Conservation (phyloP, 2,797 vertebrate species). For the Semaprochilodus insignis region DNA sequence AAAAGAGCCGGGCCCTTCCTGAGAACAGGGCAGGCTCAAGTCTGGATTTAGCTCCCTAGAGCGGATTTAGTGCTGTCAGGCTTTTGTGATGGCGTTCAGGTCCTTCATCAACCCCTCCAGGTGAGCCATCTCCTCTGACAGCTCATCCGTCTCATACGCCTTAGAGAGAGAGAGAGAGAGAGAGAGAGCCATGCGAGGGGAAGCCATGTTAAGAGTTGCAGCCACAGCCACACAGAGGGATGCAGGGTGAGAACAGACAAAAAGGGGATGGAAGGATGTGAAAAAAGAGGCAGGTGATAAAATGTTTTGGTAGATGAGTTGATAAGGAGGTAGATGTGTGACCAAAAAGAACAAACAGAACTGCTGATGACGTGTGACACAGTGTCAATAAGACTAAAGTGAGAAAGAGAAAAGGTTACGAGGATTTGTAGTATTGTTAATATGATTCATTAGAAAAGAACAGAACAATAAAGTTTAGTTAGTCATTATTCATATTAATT, state of each 20-base stretch:
- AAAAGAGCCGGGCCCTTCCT: conserved; percentile 76
- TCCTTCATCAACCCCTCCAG: conserved; percentile 99
- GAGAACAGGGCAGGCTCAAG: conserved; percentile 72
- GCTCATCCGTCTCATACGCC: conserved; percentile 96
- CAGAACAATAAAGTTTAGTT: conserved; percentile 16
- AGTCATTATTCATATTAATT: conserved; percentile 20
- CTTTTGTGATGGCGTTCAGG: conserved; percentile 98
- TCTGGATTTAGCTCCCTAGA: neutral
- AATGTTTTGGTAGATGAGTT: conserved; percentile 13
- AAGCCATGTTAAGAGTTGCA: conserved; percentile 53
- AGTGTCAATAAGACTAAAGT: conserved; percentile 28
- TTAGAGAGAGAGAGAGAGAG: conserved; percentile 64
- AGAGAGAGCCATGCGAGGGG: conserved; percentile 43
- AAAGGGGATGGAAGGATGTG: neutral
- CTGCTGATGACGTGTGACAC: neutral
- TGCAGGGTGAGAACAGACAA: neutral
- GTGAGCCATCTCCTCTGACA: conserved; percentile 99
- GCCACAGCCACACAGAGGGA: conserved; percentile 64
- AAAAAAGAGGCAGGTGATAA: neutral
- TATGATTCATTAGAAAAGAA: neutral
- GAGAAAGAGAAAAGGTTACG: neutral
- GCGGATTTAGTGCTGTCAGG: conserved; percentile 75
- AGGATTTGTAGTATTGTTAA: neutral
- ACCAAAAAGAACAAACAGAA: neutral
- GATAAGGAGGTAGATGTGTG: conserved; percentile 28